Evolutionary conservation across 2,888 invertebrate species (phyloP).

Genomic region (Brassicogethes aeneus): DNA sequence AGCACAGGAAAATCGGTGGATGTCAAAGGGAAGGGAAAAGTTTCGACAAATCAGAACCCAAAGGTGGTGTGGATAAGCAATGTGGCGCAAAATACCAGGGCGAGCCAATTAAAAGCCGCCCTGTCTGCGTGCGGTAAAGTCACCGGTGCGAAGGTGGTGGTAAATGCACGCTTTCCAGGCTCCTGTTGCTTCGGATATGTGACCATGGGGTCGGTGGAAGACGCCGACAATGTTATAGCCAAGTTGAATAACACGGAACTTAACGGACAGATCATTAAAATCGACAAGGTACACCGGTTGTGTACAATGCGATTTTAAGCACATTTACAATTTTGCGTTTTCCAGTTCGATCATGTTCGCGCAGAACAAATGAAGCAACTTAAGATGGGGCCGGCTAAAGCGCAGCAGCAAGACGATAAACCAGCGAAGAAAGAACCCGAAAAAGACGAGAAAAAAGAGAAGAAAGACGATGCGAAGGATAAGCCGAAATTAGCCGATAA

Average conservation of each 20-base stretch:
- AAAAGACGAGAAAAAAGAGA: constrained; percentile 8
- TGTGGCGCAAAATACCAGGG: constrained; percentile 80
- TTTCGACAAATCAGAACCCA: constrained; percentile 23
- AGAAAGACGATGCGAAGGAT: constrained; percentile 6
- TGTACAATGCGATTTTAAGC: constrained; percentile 20
- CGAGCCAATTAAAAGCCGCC: constrained; percentile 87
- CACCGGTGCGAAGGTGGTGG: constrained; percentile 92
- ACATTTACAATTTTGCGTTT: constrained; percentile 2
- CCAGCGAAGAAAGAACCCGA: constrained; percentile 8
- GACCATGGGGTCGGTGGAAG: constrained; percentile 84
- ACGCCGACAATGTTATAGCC: constrained; percentile 84
- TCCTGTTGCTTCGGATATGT: constrained; percentile 94
- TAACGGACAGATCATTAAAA: constrained; percentile 89
- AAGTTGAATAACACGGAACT: constrained; percentile 88
- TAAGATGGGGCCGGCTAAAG: constrained; percentile 16
- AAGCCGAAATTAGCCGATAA: constrained; percentile 5
- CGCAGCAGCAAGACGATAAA: constrained; percentile 8
- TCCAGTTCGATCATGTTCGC: constrained; percentile 29
- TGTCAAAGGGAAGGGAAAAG: constrained; percentile 14
- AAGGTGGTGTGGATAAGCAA: constrained; percentile 94
- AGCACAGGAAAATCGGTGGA: constrained; percentile 11
- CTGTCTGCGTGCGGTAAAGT: constrained; percentile 92
- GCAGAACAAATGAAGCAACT: constrained; percentile 35
- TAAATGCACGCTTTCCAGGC: constrained; percentile 87
- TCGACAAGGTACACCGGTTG: constrained; percentile 84